Conservation (phyloP, 2,113 vertebrate genomes). For the Etia nguti region DNA sequence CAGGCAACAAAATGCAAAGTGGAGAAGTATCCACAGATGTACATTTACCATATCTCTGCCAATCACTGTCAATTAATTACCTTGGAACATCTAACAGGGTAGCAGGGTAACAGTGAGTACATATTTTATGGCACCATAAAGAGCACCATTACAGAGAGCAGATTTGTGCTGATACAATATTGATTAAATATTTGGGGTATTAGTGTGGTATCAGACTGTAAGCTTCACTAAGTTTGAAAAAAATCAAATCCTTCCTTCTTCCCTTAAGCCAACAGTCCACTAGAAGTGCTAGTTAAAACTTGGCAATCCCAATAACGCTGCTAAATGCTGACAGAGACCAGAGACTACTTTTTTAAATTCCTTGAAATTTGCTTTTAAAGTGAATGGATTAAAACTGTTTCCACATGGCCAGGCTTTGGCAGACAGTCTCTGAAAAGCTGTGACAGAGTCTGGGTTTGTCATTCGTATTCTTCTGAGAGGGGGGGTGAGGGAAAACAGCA, state of each 20-base stretch:
- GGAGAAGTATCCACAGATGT: background rate
- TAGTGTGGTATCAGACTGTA: fast-evolving
- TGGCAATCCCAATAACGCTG: background rate
- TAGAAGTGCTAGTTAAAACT: background rate
- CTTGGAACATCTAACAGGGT: background rate
- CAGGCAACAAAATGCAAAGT: background rate
- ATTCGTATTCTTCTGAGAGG: background rate
- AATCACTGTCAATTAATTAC: background rate
- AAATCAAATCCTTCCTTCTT: background rate
- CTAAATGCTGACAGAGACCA: background rate
- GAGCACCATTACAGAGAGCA: background rate
- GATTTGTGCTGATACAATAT: background rate
- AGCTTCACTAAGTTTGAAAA: background rate
- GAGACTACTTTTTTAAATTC: background rate
- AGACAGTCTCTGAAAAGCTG: background rate
- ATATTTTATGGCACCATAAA: background rate
- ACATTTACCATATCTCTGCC: background rate
- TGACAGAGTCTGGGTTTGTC: background rate
- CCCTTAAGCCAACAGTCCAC: background rate
- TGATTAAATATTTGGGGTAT: background rate
- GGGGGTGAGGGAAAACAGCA: background rate
- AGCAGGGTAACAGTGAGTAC: background rate
- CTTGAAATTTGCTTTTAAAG: background rate
- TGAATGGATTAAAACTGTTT: background rate
- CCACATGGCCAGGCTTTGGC: background rate